Evolutionary conservation across 30 jellyfish, hydroid and myxozoan species (phyloP).

Genomic region (Aurelia sp.): DNA sequence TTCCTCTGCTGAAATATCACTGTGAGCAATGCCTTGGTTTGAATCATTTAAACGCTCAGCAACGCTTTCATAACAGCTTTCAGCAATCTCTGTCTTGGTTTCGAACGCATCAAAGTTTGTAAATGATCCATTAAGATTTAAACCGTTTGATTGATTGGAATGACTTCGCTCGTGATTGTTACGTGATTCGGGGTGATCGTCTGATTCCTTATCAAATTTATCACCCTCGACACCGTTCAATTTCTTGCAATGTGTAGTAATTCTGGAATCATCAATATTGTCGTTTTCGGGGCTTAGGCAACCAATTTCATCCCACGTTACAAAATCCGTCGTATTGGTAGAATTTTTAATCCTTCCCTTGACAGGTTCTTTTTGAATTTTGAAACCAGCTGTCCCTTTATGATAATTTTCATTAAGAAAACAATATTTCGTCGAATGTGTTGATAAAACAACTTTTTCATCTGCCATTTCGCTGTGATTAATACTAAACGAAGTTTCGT

Average conservation of each 20-base stretch:
- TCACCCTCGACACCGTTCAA: background rate
- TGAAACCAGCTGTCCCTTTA: slow-evolving; percentile 51
- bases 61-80: background rate
- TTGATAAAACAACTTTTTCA: slow-evolving; percentile 36
- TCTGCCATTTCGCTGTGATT: slow-evolving; percentile 50
- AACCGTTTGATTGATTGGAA: too few species aligned
- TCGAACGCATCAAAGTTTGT: too few species aligned
- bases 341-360: slow-evolving; percentile 23
- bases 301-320: slow-evolving; percentile 6
- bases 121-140: too few species aligned
- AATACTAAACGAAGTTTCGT: background rate
- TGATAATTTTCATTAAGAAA: slow-evolving; percentile 20
- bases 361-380: slow-evolving; percentile 53
- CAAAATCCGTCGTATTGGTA: background rate
- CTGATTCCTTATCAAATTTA: background rate
- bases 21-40: background rate
- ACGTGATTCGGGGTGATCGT: background rate
- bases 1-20: slow-evolving; percentile 15
- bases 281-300: background rate
- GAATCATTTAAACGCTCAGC: background rate
- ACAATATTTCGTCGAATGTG: slow-evolving; percentile 43
- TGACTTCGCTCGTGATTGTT: background rate
- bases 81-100: background rate
- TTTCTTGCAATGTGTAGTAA: background rate
- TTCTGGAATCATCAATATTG: background rate